Evolutionary conservation across 2,113 vertebrate species (phyloP).

Genomic region (Tringa solitaria): DNA sequence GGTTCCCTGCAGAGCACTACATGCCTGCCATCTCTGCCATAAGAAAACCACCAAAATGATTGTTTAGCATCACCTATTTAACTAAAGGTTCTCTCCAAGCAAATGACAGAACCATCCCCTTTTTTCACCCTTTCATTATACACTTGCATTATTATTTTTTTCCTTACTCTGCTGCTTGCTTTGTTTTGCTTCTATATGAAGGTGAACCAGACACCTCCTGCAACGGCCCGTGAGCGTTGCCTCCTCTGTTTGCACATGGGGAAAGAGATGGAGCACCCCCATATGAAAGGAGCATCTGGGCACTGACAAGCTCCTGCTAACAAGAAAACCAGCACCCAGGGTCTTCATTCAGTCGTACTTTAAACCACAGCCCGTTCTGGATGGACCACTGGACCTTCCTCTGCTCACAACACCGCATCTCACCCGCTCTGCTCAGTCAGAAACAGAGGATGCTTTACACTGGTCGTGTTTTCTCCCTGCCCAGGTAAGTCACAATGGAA

Average conservation of each 20-base stretch:
- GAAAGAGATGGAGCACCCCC: neutral
- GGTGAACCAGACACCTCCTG: neutral
- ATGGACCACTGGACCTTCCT: neutral
- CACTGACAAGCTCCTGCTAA: too few species aligned
- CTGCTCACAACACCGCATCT: fast-evolving
- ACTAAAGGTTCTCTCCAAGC: neutral
- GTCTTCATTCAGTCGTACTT: neutral
- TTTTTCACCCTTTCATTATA: neutral
- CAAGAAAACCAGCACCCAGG: fast-evolving
- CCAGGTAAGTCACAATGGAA: neutral
- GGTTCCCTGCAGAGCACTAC: neutral
- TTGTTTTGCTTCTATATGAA: neutral
- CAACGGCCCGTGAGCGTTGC: fast-evolving
- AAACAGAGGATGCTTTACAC: neutral
- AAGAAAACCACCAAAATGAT: neutral
- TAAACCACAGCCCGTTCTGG: neutral
- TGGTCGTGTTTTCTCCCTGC: neutral
- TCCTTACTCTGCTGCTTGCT: neutral
- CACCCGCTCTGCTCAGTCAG: neutral
- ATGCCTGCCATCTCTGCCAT: neutral
- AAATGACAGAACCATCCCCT: fast-evolving
- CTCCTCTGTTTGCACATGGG: neutral
- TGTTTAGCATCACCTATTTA: neutral
- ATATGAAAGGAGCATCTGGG: neutral
- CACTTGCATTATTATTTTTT: neutral